phyloP scores from a whole-genome alignment of 2,797 vertebrate genomes.

The Psittacula echo region DNA sequence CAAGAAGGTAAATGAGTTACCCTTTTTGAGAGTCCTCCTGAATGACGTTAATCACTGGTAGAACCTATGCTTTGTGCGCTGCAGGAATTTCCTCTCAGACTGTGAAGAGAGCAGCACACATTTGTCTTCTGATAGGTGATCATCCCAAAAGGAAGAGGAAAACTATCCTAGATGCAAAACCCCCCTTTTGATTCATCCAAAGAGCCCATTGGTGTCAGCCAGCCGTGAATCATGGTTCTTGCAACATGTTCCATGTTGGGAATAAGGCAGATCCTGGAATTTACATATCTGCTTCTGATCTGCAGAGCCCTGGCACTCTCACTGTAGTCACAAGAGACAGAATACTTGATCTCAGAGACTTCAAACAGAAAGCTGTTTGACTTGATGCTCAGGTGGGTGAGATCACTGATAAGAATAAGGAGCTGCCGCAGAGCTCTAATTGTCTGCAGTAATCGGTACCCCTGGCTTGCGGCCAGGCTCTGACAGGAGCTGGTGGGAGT shows the following conservation, averaged over 20 bases:
- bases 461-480: background rate
- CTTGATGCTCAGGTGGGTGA: background rate
- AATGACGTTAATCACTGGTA: background rate
- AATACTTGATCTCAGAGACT: background rate
- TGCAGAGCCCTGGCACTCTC: background rate
- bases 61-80: background rate
- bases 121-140: background rate
- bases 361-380: background rate
- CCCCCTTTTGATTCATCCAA: background rate
- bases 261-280: background rate
- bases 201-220: background rate
- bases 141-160: background rate
- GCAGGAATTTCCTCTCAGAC: background rate
- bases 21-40: background rate
- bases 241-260: background rate
- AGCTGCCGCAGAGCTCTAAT: background rate
- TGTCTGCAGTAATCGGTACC: background rate
- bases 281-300: background rate
- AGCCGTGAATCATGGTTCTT: background rate
- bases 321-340: background rate
- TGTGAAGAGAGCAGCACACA: background rate
- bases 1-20: background rate
- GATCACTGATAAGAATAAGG: background rate
- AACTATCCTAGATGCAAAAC: background rate
- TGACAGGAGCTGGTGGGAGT: background rate